Conservation (phyloP, 2,888 invertebrate species). For the Drosophila monieri region DNA sequence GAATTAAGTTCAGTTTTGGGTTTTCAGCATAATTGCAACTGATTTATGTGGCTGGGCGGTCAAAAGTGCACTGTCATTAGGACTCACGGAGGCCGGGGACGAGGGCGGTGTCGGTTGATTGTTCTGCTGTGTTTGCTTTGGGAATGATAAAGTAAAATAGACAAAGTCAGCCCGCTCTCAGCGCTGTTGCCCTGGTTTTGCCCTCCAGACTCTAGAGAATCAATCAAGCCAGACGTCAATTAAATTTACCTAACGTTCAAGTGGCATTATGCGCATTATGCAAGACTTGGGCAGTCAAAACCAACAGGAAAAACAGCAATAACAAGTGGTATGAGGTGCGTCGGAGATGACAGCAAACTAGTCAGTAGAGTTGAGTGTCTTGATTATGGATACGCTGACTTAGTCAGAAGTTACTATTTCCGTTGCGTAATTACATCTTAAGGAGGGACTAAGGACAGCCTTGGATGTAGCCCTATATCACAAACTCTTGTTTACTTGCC, state of each 20-base stretch:
- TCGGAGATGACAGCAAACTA: background rate
- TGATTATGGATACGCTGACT: background rate
- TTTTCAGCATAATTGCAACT: conserved; percentile 77
- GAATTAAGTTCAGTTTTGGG: conserved; percentile 77
- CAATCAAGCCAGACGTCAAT: conserved; percentile 76
- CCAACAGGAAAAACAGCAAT: background rate
- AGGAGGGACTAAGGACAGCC: background rate
- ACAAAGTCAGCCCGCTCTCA: conserved; percentile 50
- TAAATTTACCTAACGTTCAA: conserved; percentile 74
- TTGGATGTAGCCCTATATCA: background rate
- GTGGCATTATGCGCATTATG: conserved; percentile 56
- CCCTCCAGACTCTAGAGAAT: conserved; percentile 59
- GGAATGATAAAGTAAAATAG: conserved; percentile 70
- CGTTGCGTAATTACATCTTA: background rate
- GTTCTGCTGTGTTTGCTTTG: conserved; percentile 35
- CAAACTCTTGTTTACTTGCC: background rate
- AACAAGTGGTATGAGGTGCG: background rate
- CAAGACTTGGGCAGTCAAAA: background rate
- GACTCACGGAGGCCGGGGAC: conserved; percentile 8
- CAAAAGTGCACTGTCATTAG: conserved; percentile 75
- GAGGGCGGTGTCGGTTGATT: conserved; percentile 2
- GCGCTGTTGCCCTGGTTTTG: background rate
- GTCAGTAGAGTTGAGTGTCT: background rate
- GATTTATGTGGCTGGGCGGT: conserved; percentile 48
- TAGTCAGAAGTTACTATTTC: conserved; percentile 1